Percentiles rank a stretch among this genome's conserved stretches.
Evolutionary conservation across 92 coral and sea anemone species (phyloP).

Genomic region (Palythoa heliodiscus): DNA sequence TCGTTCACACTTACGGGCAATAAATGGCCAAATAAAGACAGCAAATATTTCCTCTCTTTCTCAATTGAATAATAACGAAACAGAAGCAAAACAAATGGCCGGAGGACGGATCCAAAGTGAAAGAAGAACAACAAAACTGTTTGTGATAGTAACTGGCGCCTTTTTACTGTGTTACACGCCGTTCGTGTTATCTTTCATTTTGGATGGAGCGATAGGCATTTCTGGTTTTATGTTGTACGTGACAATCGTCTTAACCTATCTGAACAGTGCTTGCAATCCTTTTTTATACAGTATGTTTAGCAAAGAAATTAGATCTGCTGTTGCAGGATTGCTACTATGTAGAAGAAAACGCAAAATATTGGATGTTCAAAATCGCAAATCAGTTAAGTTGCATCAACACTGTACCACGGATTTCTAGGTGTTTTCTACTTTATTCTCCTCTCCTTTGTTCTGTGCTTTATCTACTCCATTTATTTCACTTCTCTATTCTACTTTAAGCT

Average conservation of each 20-base stretch:
- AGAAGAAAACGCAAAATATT: background rate
- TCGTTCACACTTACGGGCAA: slow-evolving; percentile 58
- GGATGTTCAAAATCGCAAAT: background rate
- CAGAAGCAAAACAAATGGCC: background rate
- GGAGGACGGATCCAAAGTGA: slow-evolving; percentile 48
- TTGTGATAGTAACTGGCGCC: slow-evolving; percentile 66
- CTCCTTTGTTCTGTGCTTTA: too few relatives aligned
- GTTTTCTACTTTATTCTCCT: too few relatives aligned
- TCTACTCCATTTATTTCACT: background rate
- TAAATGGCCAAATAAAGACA: slow-evolving; percentile 39
- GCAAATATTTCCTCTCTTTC: background rate
- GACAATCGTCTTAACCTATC: slow-evolving; percentile 59
- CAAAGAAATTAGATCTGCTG: slow-evolving; percentile 65
- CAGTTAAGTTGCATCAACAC: too few relatives aligned
- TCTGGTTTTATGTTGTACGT: slow-evolving; percentile 45
- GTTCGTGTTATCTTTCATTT: slow-evolving; percentile 52
- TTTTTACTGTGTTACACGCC: slow-evolving; percentile 77
- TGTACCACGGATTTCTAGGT: too few relatives aligned
- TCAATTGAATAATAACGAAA: background rate
- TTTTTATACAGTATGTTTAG: slow-evolving; percentile 67
- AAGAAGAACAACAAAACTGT: slow-evolving; percentile 71
- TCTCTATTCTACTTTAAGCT: background rate
- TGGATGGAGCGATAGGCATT: slow-evolving; percentile 51
- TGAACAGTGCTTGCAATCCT: slow-evolving; percentile 80
- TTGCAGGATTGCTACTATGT: slow-evolving; percentile 22